phyloP scores from a whole-genome alignment of 2,888 invertebrate species.

The Argyresthia goedartella region DNA sequence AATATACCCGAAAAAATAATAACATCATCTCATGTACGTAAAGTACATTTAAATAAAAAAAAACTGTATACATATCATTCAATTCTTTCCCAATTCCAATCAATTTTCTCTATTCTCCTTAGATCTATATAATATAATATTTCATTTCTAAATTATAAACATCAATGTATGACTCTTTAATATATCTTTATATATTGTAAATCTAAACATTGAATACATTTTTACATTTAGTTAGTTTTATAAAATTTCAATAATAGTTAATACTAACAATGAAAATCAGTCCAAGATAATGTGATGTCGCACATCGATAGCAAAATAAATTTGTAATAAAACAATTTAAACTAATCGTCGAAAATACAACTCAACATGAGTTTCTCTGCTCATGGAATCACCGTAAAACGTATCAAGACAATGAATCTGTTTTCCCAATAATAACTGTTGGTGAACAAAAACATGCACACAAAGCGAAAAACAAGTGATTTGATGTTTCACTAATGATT shows the following conservation, averaged over 20 bases:
- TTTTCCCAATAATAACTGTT: not conserved
- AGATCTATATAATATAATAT: not conserved
- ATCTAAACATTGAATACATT: slow-evolving; percentile 30
- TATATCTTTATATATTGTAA: slow-evolving; percentile 36
- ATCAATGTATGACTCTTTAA: slow-evolving; percentile 33
- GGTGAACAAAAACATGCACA: not conserved
- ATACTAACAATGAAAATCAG: slow-evolving; percentile 61
- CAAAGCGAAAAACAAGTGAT: not conserved
- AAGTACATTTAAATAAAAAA: not conserved
- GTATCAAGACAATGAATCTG: not conserved
- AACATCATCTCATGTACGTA: not conserved
- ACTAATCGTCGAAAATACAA: not conserved
- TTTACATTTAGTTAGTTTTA: slow-evolving; percentile 35
- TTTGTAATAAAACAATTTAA: not conserved
- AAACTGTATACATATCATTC: not conserved
- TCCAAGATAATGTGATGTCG: slow-evolving; percentile 40
- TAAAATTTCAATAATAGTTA: slow-evolving; percentile 39
- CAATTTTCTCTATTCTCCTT: not conserved
- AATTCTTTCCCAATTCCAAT: not conserved
- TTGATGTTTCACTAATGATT: not conserved
- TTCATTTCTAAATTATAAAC: slow-evolving; percentile 28
- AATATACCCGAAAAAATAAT: not conserved
- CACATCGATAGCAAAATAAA: slow-evolving; percentile 1
- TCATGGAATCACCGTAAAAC: not conserved
- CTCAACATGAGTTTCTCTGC: not conserved